These are phyloP conservation scores for Speoplatyrhinus poulsoni DNA, from an alignment of 2,113 vertebrate species.

Conservation along the genomic window DNA sequence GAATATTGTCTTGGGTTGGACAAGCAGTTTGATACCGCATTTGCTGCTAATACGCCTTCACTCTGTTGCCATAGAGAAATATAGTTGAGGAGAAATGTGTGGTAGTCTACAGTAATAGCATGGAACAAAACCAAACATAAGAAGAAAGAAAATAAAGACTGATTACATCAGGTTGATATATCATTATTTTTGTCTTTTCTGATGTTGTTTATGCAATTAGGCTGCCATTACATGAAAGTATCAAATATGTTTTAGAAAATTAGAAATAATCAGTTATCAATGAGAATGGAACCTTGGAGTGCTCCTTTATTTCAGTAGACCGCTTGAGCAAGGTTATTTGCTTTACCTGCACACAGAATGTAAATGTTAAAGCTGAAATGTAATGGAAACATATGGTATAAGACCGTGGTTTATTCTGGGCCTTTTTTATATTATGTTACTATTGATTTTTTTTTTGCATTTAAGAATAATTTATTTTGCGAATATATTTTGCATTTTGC, in stretches of 20 bases:
- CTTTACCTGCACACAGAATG: constrained; percentile 51
- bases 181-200: too few relatives aligned
- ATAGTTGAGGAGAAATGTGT: background rate
- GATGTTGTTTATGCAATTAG: background rate
- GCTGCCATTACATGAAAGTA: too few relatives aligned
- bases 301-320: constrained; percentile 35
- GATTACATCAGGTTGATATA: too few relatives aligned
- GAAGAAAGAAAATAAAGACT: too few relatives aligned
- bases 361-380: background rate
- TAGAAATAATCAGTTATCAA: constrained; percentile 11
- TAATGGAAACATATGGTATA: background rate
- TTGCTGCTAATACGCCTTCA: constrained; percentile 76
- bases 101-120: background rate
- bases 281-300: constrained; percentile 42
- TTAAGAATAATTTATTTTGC: too few relatives aligned
- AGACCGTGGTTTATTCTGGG: too few relatives aligned
- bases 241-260: too few relatives aligned
- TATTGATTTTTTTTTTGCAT: too few relatives aligned
- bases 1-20: constrained; percentile 75
- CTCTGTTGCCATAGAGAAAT: constrained; percentile 51
- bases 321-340: constrained; percentile 47
- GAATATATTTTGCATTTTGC: too few relatives aligned
- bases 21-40: constrained; percentile 69
- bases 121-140: background rate
- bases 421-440: too few relatives aligned